phyloP scores from a whole-genome alignment of 1,140 invertebrate species.

The Dryas iulia region DNA sequence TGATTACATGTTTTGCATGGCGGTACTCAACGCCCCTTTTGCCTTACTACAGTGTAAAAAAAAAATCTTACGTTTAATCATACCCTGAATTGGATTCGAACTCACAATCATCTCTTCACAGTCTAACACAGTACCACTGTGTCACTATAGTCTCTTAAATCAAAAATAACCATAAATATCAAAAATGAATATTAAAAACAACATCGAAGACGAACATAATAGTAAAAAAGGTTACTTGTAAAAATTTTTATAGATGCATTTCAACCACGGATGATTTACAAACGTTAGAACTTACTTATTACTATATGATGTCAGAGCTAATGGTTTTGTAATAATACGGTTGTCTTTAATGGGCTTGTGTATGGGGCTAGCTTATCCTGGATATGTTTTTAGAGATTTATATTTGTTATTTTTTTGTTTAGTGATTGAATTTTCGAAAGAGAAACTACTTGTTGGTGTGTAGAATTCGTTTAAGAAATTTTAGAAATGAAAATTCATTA shows the following conservation, averaged over 20 bases:
- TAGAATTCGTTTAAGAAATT: no score
- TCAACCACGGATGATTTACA: slow-evolving; percentile 43
- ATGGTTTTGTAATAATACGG: slow-evolving; percentile 40
- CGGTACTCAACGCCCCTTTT: no score
- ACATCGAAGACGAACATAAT: slow-evolving; percentile 6
- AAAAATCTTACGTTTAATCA: no score
- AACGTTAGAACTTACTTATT: slow-evolving; percentile 39
- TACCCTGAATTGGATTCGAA: no score
- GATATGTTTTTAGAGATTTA: not conserved
- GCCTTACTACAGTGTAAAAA: no score
- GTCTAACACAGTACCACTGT: no score
- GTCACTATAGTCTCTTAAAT: not conserved
- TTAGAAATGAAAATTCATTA: no score
- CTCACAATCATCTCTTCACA: no score
- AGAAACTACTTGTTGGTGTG: no score
- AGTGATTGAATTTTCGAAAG: no score
- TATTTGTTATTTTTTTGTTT: not conserved
- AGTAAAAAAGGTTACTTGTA: slow-evolving; percentile 9
- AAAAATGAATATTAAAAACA: not conserved
- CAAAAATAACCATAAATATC: not conserved
- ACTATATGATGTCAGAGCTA: slow-evolving; percentile 35
- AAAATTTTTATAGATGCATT: slow-evolving; percentile 36
- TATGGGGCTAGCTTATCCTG: slow-evolving; percentile 18
- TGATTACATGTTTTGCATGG: no score
- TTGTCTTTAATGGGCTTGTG: slow-evolving; percentile 36